Base-by-base conservation (phyloP, 1,140 invertebrate genomes). In the Heliconius himera region DNA sequence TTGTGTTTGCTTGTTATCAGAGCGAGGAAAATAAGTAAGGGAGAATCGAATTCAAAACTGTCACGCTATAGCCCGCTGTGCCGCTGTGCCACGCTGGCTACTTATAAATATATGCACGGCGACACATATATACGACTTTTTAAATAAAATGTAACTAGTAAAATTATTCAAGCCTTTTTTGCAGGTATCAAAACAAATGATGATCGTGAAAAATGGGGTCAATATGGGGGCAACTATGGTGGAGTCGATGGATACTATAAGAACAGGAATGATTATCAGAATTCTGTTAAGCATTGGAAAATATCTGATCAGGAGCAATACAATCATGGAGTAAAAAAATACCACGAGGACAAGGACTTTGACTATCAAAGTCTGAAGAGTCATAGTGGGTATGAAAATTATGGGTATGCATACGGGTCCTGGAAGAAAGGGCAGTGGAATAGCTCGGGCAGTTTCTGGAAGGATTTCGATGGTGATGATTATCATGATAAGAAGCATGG, bases 141-240 rank as follows among this genome's bases (percentile, higher is more conserved):
- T n/a, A n/a, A n/a, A n/a, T n/a, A n/a, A n/a, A n/a, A n/a, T 66
- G 60, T 66, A 66, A 66, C 22, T 26, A 66, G 26, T 66, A 66
- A 26, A 66, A 66, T 26, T 11, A 66, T 29, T 29, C 60, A 26
- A 66, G 22, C 3, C 0, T 5, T 66, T 2, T 26, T 77, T 72
- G 26, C 74, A 94, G 91, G 92, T 70, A 41, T 91, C 20, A 87
- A 87, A 33, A 87, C 82, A 74, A 84, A 87, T 18, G 89, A 91
- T 8, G 88, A 90, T 33, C 72, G 88, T 18, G 87, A 91, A 75
- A 87, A 85, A n/a, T 94, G 91, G 90, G 90, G 92, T 5, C 86
- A 93, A 84, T 95, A 94, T 73, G 92, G 92, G 1, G 93, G 91
- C 0, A 81, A 81, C 1, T 95, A 95, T 56, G 92, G 92, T 1